phyloP scores from a whole-genome alignment of 1,140 invertebrate genomes.

The Bombus impatiens region DNA sequence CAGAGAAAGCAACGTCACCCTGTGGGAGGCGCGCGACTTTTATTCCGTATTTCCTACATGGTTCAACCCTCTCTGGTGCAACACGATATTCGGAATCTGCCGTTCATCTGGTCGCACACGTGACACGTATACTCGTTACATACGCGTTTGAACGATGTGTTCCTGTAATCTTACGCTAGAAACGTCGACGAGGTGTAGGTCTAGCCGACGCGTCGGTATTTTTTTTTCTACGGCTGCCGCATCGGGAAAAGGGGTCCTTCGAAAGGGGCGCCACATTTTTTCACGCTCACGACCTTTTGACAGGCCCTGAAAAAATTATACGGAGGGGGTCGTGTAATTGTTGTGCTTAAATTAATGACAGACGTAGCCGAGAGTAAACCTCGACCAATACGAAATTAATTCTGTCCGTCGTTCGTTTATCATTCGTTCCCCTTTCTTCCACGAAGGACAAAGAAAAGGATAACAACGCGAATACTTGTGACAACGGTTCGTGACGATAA shows the following conservation, averaged over 20 bases:
- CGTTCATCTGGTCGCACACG: conserved; percentile 57
- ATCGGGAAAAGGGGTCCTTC: not conserved
- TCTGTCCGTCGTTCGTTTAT: not conserved
- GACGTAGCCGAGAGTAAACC: not conserved
- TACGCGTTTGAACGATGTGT: conserved; percentile 60
- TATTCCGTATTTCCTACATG: conserved; percentile 40
- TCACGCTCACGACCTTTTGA: not conserved
- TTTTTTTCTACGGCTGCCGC: not conserved
- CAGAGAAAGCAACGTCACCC: not conserved
- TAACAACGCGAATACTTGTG: too few relatives aligned
- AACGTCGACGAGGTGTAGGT: conserved; percentile 32
- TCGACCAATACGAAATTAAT: not conserved
- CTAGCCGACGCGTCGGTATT: not conserved
- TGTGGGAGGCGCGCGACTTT: conserved; percentile 25
- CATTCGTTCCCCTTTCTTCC: not conserved
- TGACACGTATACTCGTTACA: conserved; percentile 57
- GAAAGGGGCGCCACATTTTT: conserved; percentile 2
- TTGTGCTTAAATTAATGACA: not conserved
- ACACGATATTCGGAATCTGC: conserved; percentile 65
- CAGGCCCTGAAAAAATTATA: not conserved
- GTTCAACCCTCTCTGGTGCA: conserved; percentile 58
- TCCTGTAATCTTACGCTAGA: conserved; percentile 64
- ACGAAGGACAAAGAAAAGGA: not conserved
- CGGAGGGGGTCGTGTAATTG: not conserved
- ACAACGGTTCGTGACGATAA: not conserved